Evolutionary conservation across 2,888 invertebrate genomes (phyloP).

Genomic region (Cheiracanthium punctorium): DNA sequence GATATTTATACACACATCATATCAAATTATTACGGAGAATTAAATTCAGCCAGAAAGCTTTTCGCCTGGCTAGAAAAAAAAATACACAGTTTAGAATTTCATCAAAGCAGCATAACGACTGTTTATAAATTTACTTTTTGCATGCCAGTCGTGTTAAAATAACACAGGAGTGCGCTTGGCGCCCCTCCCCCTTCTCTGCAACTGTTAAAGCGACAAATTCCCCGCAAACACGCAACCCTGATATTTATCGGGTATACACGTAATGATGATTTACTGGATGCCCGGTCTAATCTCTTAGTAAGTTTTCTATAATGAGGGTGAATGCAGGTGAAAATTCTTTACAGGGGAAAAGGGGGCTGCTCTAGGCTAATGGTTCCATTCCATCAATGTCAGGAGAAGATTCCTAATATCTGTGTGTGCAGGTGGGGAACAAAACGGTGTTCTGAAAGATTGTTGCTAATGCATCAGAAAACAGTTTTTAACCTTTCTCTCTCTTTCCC

Average conservation of each 20-base stretch:
- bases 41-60: no score
- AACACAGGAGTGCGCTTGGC: neutral
- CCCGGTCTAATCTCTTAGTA: slow-evolving; percentile 3
- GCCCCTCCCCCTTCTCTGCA: neutral
- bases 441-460: neutral
- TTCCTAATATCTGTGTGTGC: slow-evolving; percentile 7
- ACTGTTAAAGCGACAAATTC: neutral
- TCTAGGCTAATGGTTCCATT: neutral
- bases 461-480: neutral
- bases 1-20: no score
- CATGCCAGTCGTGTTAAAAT: neutral
- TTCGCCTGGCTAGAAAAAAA: no score
- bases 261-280: slow-evolving; percentile 10
- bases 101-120: neutral
- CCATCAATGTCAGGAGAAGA: slow-evolving; percentile 3
- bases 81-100: neutral
- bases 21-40: no score
- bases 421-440: neutral
- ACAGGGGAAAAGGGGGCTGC: neutral
- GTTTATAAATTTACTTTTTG: neutral
- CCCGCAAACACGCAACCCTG: neutral
- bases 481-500: neutral
- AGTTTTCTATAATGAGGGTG: slow-evolving; percentile 8
- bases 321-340: neutral
- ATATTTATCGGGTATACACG: slow-evolving; percentile 3